Percentiles rank a stretch among this genome's conserved stretches.
Conservation (phyloP, 2,888 invertebrate species). For the Heliconius charithonia region DNA sequence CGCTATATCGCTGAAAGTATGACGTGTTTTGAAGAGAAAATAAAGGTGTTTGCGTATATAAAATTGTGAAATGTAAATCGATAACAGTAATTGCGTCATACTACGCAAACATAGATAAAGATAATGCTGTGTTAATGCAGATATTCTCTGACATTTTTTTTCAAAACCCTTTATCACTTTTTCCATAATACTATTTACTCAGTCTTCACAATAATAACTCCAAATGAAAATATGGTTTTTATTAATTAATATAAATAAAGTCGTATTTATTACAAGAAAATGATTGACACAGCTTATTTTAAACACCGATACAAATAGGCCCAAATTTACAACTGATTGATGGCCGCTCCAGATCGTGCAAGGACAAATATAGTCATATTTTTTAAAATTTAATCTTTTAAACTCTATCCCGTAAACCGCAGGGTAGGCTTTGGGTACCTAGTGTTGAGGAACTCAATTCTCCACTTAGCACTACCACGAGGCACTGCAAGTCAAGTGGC, state of each 20-base stretch:
- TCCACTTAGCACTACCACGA: too few relatives aligned
- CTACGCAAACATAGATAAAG: not conserved
- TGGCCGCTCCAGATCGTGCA: conserved; percentile 5
- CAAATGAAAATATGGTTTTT: not conserved
- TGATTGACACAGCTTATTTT: not conserved
- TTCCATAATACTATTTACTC: not conserved
- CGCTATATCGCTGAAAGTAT: not conserved
- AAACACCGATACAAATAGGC: not conserved
- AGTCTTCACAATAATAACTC: too few relatives aligned
- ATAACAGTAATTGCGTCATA: not conserved
- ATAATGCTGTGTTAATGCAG: not conserved
- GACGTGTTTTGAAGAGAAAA: not conserved
- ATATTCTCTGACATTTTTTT: not conserved
- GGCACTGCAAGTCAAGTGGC: too few relatives aligned
- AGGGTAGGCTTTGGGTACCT: too few relatives aligned
- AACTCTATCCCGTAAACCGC: too few relatives aligned
- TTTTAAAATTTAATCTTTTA: too few relatives aligned
- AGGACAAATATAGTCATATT: not conserved
- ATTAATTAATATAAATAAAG: not conserved
- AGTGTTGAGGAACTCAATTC: too few relatives aligned
- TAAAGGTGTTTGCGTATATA: not conserved
- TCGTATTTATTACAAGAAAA: not conserved
- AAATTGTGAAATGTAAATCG: not conserved
- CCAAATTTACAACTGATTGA: conserved; percentile 14
- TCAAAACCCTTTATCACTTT: not conserved